A percentile compares a stretch with the other conserved stretches of the same genome.
Evolutionary conservation across 1,140 invertebrate genomes (phyloP).

Genomic region (Galendromus occidentalis): DNA sequence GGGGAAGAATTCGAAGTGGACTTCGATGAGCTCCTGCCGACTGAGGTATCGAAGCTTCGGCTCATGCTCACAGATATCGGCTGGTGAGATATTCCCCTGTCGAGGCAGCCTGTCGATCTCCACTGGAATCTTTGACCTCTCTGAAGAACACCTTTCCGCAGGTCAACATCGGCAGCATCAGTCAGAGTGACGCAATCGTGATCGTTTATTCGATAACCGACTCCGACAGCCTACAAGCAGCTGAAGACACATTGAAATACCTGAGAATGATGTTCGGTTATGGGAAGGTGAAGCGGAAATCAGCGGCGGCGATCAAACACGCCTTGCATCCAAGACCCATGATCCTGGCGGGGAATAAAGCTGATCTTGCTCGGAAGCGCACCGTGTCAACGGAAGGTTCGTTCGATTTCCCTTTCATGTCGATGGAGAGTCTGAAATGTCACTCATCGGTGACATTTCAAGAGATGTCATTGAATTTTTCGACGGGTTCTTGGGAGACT

Average conservation of each 20-base stretch:
- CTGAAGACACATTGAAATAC: slow-evolving; percentile 1
- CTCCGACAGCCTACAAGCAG: neutral
- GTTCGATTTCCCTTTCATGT: neutral
- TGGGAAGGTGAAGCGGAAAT: neutral
- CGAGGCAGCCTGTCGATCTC: too few relatives aligned
- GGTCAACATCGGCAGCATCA: slow-evolving; percentile 33
- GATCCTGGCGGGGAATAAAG: slow-evolving; percentile 82
- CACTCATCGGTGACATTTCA: too few relatives aligned
- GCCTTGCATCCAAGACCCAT: slow-evolving; percentile 48
- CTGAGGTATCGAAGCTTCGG: neutral
- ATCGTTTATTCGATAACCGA: slow-evolving; percentile 60
- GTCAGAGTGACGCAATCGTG: slow-evolving; percentile 58
- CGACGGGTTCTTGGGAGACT: too few relatives aligned
- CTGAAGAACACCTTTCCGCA: slow-evolving; percentile 3
- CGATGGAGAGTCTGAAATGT: too few relatives aligned
- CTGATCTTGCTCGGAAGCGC: slow-evolving; percentile 72
- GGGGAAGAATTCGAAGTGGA: slow-evolving; percentile 69
- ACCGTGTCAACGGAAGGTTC: slow-evolving; percentile 74
- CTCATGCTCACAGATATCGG: neutral
- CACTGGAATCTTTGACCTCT: slow-evolving; percentile 35
- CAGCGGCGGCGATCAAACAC: slow-evolving; percentile 30
- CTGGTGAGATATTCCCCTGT: too few relatives aligned
- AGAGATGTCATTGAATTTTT: too few relatives aligned
- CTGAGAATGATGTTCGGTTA: neutral
- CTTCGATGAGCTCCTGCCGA: slow-evolving; percentile 38